Base-by-base conservation (phyloP, 2,888 invertebrate species). In the Lapara coniferarum region DNA sequence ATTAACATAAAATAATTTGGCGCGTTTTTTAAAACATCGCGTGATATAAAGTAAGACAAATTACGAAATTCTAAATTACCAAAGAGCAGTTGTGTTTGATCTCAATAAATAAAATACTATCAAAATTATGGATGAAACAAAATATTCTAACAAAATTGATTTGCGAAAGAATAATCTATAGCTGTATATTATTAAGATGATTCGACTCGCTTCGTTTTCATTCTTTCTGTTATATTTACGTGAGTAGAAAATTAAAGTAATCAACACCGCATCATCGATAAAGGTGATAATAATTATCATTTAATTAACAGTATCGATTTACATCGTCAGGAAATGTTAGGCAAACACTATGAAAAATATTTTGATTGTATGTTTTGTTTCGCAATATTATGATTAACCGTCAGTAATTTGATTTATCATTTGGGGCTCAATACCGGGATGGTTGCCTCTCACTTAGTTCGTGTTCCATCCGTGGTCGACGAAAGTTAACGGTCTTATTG, bases 181-280 rank as follows among this genome's bases (percentile, higher is more conserved):
- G 5, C n/a, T n/a, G 7, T 8, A n/a, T 1, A 53, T 7, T 53
- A 53, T 16, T 16, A 0, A n/a, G 7, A 8, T 55, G 16, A 0
- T 55, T 19, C 0, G 16, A 46, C 0, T 0, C 16, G 10, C 19
- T 19, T 55, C 19, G 4, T 10, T 16, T 55, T 10, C 3, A 10
- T 55, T 55, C 10, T 19, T 7, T 10, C 55, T 19, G 10, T 6
- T 19, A n/a, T 53, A 8, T 16, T 49, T 19, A 37, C n/a, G 8
- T 37, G 16, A 46, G 44, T 44, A n/a, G 16, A 53, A 58, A 69
- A 49, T 63, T 59, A 19, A 7, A 12, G 2, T 12, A 25, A 63
- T 55, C 56, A 55, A 55, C 37, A 7, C 63, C 19, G 16, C 14
- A 46, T 59, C 69, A 53, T 71, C 66, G 69, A 52, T 70, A 67